Evolutionary conservation across 2,888 invertebrate genomes (phyloP).

Genomic region (Dryomyza anilis): DNA sequence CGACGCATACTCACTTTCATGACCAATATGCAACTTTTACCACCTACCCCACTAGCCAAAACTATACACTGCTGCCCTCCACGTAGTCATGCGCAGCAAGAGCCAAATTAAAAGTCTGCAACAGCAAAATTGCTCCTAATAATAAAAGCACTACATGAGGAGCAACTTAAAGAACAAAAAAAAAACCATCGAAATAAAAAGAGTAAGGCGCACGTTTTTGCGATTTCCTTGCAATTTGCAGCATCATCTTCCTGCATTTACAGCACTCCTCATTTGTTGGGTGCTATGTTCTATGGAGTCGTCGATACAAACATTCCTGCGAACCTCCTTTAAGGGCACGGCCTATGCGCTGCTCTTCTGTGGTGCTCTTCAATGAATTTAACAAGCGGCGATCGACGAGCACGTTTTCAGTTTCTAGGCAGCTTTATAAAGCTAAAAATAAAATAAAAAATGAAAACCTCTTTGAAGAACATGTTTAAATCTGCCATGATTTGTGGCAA

Average conservation of each 20-base stretch:
- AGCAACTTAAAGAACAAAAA: slow-evolving; percentile 36
- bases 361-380: slow-evolving; percentile 19
- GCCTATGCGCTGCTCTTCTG: background rate
- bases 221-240: slow-evolving; percentile 55
- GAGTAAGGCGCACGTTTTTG: slow-evolving; percentile 50
- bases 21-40: slow-evolving; percentile 5
- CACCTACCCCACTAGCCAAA: too few relatives aligned
- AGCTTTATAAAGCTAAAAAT: too few relatives aligned
- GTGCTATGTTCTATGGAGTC: background rate
- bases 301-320: background rate
- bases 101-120: background rate
- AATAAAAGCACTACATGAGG: background rate
- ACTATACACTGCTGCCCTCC: too few relatives aligned
- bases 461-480: background rate
- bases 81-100: too few relatives aligned
- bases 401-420: slow-evolving; percentile 11
- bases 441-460: too few relatives aligned
- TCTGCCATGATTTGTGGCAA: background rate
- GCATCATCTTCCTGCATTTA: background rate
- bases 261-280: background rate
- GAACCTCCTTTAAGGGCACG: background rate
- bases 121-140: background rate
- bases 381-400: slow-evolving; percentile 11
- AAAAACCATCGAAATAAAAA: slow-evolving; percentile 38
- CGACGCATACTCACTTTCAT: slow-evolving; percentile 24